phyloP scores from a whole-genome alignment of 2,888 invertebrate genomes.

The Drosophila bunnanda region DNA sequence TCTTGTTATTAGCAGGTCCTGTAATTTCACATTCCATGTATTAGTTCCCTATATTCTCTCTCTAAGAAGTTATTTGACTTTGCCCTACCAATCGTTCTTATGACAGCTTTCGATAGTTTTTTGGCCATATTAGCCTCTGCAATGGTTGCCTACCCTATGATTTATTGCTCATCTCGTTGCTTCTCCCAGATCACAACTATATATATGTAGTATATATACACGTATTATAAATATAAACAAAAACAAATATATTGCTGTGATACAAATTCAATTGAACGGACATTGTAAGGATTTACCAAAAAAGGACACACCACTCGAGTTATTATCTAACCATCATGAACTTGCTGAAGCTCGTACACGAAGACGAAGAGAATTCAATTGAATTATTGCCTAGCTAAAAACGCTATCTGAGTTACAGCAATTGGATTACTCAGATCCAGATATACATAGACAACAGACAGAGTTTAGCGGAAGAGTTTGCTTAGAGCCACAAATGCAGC shows the following conservation, averaged over 20 bases:
- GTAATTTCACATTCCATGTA: not conserved
- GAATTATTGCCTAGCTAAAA: conserved; percentile 28
- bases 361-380: conserved; percentile 12
- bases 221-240: conserved; percentile 32
- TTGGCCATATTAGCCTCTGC: conserved; percentile 1
- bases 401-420: conserved; percentile 20
- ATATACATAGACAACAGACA: not conserved
- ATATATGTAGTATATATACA: conserved; percentile 23
- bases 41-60: not conserved
- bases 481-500: conserved; percentile 18
- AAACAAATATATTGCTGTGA: conserved; percentile 83
- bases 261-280: conserved; percentile 82
- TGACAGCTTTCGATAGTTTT: conserved; percentile 10
- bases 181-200: conserved; percentile 26
- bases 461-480: conserved; percentile 9
- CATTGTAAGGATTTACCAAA: conserved; percentile 67
- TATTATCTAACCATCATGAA: conserved; percentile 32
- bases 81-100: not conserved
- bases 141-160: not conserved
- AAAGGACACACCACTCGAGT: conserved; percentile 26
- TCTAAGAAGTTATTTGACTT: not conserved
- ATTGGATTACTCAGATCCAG: conserved; percentile 16
- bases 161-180: conserved; percentile 31
- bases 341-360: conserved; percentile 57
- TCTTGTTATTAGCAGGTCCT: not conserved